Conservation (phyloP, 2,797 vertebrate species). For the Paedocypris micromegethes region DNA sequence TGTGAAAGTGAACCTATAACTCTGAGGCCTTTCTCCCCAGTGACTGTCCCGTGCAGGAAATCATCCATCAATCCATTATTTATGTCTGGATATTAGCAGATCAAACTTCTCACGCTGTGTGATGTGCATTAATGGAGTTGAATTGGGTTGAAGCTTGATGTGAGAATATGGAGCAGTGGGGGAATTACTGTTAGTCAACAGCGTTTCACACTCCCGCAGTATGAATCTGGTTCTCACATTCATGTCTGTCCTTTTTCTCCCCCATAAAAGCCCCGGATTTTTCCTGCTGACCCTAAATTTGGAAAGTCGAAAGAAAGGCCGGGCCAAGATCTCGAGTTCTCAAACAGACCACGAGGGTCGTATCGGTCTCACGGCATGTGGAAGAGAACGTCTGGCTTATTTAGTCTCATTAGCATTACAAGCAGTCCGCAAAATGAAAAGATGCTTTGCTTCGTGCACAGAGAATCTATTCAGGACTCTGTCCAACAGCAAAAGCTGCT, state of each 20-base stretch:
- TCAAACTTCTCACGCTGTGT: too few species aligned
- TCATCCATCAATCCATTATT: conserved; percentile 39
- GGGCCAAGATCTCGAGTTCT: conserved; percentile 60
- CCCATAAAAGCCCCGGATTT: conserved; percentile 68
- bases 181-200: background rate
- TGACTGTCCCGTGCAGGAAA: conserved; percentile 36
- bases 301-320: conserved; percentile 66
- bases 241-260: conserved; percentile 62
- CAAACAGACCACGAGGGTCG: conserved; percentile 67
- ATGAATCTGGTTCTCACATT: conserved; percentile 47
- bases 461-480: background rate
- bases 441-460: background rate
- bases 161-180: background rate
- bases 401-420: conserved; percentile 4
- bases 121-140: too few species aligned
- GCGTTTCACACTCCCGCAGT: conserved; percentile 28
- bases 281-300: conserved; percentile 72
- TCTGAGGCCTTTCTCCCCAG: conserved; percentile 32
- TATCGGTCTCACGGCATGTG: conserved; percentile 71
- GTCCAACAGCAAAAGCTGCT: conserved; percentile 34
- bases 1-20: conserved; percentile 37
- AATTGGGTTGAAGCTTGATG: too few species aligned
- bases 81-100: conserved; percentile 14
- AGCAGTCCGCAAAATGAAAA: background rate
- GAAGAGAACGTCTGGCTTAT: conserved; percentile 48